These are phyloP conservation scores for Maniola hyperantus DNA, from an alignment of 2,888 invertebrate genomes.

Conservation along the genomic window DNA sequence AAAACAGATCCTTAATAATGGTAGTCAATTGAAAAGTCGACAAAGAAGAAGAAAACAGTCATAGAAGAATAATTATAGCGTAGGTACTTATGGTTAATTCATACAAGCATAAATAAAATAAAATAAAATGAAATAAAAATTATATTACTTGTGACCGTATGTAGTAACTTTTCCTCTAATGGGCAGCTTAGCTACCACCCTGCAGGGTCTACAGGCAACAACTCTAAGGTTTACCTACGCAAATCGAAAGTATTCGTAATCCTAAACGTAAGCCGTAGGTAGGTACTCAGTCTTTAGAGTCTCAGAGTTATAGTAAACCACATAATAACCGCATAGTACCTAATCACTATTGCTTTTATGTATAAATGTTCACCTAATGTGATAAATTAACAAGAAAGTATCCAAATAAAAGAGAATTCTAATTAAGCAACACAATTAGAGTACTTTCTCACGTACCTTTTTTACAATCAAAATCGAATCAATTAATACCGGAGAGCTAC, in stretches of 20 bases:
- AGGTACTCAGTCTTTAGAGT: too few relatives aligned
- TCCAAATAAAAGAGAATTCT: background rate
- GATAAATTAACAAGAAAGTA: background rate
- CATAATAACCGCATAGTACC: too few relatives aligned
- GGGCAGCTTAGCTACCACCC: background rate
- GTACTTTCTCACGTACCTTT: slow-evolving; percentile 5
- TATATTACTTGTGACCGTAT: background rate
- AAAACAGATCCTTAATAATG: background rate
- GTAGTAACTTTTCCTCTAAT: background rate
- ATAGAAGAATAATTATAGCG: background rate
- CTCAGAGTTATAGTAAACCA: too few relatives aligned
- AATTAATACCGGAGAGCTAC: slow-evolving; percentile 20
- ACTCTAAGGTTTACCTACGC: background rate
- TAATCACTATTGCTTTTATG: too few relatives aligned
- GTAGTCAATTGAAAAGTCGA: background rate
- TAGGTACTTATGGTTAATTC: too few relatives aligned
- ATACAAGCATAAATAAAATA: too few relatives aligned
- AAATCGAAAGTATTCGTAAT: background rate
- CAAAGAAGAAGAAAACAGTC: background rate
- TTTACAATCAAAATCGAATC: slow-evolving; percentile 22
- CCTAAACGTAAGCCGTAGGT: too few relatives aligned
- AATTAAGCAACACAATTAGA: background rate
- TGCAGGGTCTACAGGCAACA: background rate
- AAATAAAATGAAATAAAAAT: too few relatives aligned
- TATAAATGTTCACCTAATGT: background rate